Percentiles rank a stretch among this genome's conserved stretches.
Conservation (phyloP, 2,113 vertebrate species). For the Gadus macrocephalus region DNA sequence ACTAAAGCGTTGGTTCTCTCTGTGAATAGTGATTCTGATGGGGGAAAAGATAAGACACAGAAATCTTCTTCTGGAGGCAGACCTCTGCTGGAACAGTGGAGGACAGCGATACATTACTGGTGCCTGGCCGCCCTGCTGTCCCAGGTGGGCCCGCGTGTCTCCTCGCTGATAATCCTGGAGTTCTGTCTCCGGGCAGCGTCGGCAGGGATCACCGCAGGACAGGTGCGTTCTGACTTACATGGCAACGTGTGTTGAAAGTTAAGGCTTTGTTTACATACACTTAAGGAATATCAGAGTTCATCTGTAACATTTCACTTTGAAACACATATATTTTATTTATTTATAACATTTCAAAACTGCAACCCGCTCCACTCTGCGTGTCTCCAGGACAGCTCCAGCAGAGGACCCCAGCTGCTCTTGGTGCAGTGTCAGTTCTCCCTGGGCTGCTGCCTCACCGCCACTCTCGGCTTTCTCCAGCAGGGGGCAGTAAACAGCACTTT, state of each 20-base stretch:
- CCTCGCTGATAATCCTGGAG: conserved; percentile 82
- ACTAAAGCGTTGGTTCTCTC: neutral
- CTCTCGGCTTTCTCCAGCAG: conserved; percentile 82
- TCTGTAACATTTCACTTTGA: neutral
- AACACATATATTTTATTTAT: neutral
- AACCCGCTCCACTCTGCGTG: conserved; percentile 6
- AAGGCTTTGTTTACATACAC: too few species aligned
- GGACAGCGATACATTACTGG: conserved; percentile 57
- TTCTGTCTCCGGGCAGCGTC: conserved; percentile 81
- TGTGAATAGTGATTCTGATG: conserved; percentile 37
- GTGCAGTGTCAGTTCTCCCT: conserved; percentile 81
- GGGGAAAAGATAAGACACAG: conserved; percentile 15
- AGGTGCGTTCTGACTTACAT: conserved; percentile 62
- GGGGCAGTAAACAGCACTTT: conserved; percentile 74
- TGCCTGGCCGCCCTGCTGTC: conserved; percentile 69
- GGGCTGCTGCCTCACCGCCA: conserved; percentile 79
- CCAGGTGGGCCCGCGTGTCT: conserved; percentile 73
- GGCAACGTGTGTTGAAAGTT: too few species aligned
- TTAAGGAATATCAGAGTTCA: neutral
- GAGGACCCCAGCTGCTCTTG: conserved; percentile 64
- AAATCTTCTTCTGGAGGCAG: conserved; percentile 3
- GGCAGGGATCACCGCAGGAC: conserved; percentile 57
- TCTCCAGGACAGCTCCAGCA: conserved; percentile 38
- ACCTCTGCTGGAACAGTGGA: conserved; percentile 51
- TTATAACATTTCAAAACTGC: neutral